These are phyloP conservation scores for Stegophylla sp. DNA, from an alignment of 2,888 invertebrate genomes.

Conservation along the genomic window DNA sequence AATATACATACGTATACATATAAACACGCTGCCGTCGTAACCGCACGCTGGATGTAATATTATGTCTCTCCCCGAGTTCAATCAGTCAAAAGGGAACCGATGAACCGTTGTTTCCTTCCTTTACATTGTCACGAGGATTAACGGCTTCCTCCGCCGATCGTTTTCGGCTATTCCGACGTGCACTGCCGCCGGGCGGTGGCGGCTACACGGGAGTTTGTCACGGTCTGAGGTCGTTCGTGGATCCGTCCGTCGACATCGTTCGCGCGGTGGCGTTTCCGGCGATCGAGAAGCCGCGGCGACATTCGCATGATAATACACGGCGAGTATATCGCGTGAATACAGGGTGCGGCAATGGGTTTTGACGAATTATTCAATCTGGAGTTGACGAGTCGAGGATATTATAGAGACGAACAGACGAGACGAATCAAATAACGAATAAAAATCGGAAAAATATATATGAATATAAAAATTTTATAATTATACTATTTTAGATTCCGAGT, in stretches of 20 bases:
- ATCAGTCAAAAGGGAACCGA: conserved; percentile 59
- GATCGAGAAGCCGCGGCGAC: not conserved
- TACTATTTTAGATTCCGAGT: too few species aligned
- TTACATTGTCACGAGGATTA: conserved; percentile 58
- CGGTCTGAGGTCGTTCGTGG: conserved; percentile 45
- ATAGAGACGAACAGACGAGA: too few species aligned
- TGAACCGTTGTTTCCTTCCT: conserved; percentile 59
- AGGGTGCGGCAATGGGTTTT: too few species aligned
- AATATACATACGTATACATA: not conserved
- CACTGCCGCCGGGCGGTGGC: too few species aligned
- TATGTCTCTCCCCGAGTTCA: conserved; percentile 40
- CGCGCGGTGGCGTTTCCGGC: conserved; percentile 41
- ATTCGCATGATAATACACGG: too few species aligned
- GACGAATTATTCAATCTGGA: too few species aligned
- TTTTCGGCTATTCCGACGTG: conserved; percentile 10
- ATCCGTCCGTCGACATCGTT: conserved; percentile 1
- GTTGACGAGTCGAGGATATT: too few species aligned
- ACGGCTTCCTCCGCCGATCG: conserved; percentile 50
- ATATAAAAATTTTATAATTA: too few species aligned
- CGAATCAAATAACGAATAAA: too few species aligned
- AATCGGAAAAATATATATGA: too few species aligned
- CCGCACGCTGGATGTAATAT: not conserved
- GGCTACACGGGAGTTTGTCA: conserved; percentile 33
- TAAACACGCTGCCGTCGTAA: not conserved
- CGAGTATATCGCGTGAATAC: too few species aligned